Percentiles rank a stretch among this genome's conserved stretches.
Conservation (phyloP, 35 echinoderm and acorn worm genomes). For the Ptychodera flava region DNA sequence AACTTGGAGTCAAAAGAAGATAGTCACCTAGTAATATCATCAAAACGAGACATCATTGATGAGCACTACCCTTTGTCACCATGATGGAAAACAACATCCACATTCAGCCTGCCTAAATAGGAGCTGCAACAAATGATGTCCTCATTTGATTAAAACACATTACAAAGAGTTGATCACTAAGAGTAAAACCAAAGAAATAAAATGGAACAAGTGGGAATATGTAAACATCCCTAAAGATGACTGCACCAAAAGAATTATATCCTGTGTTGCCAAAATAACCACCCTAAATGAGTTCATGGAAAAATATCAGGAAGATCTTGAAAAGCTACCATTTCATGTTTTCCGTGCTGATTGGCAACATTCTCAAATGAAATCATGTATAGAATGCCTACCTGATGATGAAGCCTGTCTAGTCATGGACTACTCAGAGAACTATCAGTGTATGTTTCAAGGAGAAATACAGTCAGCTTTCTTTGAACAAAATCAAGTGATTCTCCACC, state of each 20-base stretch:
- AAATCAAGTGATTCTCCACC: constrained; percentile 27
- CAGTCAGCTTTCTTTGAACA: constrained; percentile 27
- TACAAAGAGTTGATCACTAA: not conserved
- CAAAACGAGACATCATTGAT: constrained; percentile 2
- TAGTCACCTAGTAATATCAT: not conserved
- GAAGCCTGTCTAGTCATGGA: constrained; percentile 6
- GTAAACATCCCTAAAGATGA: not conserved
- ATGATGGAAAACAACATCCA: constrained; percentile 9
- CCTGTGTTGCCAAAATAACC: not conserved
- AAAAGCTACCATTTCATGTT: constrained; percentile 1
- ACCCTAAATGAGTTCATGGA: constrained; percentile 6
- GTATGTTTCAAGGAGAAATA: constrained; percentile 12
- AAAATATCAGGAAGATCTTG: constrained; percentile 13
- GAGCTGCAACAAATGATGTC: not conserved
- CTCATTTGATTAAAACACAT: not conserved
- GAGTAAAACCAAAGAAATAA: not conserved
- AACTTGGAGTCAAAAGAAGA: not conserved
- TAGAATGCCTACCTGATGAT: not conserved
- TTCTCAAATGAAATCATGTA: constrained; percentile 4
- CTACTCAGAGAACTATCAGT: not conserved
- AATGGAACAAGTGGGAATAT: constrained; percentile 17
- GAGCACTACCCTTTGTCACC: too few relatives aligned
- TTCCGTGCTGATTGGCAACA: not conserved
- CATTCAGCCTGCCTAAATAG: not conserved
- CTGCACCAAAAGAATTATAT: constrained; percentile 2